A percentile compares a stretch with the other conserved stretches of the same genome.
Evolutionary conservation across 64 coral and sea anemone genomes (phyloP).

Genomic region (Orbicella faveolata): DNA sequence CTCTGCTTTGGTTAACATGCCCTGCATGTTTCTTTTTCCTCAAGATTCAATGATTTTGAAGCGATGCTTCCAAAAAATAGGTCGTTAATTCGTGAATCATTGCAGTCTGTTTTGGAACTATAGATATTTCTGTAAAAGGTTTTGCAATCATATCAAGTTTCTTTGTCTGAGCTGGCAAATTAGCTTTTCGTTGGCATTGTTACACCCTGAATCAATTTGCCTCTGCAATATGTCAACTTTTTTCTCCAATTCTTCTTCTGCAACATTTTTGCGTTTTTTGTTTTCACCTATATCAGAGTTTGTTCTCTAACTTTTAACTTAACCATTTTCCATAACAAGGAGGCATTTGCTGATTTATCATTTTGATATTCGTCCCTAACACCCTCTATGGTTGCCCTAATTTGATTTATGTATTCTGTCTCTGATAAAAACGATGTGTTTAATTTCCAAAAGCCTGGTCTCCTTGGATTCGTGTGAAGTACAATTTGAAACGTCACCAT

Average conservation of each 20-base stretch:
- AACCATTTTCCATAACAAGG: background rate
- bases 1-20: too few relatives aligned
- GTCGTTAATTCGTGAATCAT: too few relatives aligned
- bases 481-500: background rate
- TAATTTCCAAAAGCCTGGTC: slow-evolving; percentile 11
- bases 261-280: background rate
- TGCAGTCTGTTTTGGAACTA: background rate
- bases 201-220: background rate
- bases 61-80: too few relatives aligned
- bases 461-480: slow-evolving; percentile 10
- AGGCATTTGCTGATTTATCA: background rate
- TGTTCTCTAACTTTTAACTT: slow-evolving; percentile 32
- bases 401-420: background rate
- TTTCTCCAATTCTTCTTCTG: slow-evolving; percentile 14
- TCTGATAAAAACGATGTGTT: slow-evolving; percentile 22
- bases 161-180: background rate
- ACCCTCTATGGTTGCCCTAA: background rate
- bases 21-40: too few relatives aligned
- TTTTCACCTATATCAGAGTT: slow-evolving; percentile 7
- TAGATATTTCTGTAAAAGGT: slow-evolving; percentile 4
- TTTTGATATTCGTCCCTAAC: background rate
- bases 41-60: too few relatives aligned
- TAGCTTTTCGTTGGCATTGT: background rate
- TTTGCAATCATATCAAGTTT: background rate
- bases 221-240: slow-evolving; percentile 2